Evolutionary conservation across 2,113 vertebrate species (phyloP).

Genomic region (Cyanoramphus novaezelandiae): DNA sequence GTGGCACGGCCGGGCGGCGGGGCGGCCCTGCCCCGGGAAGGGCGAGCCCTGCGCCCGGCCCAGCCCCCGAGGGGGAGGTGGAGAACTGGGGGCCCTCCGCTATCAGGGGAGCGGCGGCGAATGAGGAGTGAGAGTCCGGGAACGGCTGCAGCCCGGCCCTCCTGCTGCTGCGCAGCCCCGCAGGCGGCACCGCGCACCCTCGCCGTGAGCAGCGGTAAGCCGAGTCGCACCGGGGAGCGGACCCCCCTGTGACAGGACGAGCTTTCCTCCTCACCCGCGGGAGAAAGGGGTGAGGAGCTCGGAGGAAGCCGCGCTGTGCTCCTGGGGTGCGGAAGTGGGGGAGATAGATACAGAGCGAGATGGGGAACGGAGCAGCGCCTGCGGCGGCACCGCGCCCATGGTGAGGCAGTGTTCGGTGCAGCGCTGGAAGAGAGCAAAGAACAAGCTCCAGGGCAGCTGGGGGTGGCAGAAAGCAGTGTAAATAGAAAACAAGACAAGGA

Average conservation of each 20-base stretch:
- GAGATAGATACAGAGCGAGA: rapidly evolving
- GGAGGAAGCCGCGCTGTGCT: rapidly evolving
- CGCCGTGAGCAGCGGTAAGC: rapidly evolving
- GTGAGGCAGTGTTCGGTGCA: rapidly evolving
- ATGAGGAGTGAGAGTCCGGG: background rate
- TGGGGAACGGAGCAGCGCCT: rapidly evolving
- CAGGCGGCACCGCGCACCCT: background rate
- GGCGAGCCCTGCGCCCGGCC: background rate
- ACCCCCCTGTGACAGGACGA: too few species aligned
- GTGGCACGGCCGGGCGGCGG: background rate
- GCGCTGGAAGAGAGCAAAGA: background rate
- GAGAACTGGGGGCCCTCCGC: rapidly evolving
- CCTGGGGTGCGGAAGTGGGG: rapidly evolving
- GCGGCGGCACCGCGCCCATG: rapidly evolving
- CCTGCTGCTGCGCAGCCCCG: background rate
- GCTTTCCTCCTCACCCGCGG: background rate
- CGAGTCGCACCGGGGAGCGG: too few species aligned
- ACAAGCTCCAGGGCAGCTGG: background rate
- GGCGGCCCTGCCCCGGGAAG: background rate
- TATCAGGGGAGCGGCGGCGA: too few species aligned
- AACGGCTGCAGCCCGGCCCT: background rate
- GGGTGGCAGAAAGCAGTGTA: background rate
- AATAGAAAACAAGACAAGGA: rapidly evolving
- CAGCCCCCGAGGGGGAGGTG: background rate
- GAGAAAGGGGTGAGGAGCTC: rapidly evolving